Conservation (phyloP, 1,140 invertebrate genomes). For the Aphis gossypii region DNA sequence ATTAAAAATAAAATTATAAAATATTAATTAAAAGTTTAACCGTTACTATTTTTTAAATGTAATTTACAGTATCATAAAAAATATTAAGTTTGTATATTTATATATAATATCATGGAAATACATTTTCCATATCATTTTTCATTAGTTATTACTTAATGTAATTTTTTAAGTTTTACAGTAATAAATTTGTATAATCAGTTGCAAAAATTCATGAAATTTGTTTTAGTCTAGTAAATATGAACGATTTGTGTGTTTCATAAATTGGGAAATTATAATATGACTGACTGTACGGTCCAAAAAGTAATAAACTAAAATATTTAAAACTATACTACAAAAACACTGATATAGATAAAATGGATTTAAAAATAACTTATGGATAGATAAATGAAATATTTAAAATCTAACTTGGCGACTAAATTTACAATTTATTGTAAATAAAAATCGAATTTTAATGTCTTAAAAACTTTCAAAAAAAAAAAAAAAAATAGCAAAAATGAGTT, state of each 20-base stretch:
- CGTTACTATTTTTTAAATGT: background rate
- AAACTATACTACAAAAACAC: background rate
- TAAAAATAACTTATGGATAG: background rate
- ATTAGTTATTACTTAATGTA: background rate
- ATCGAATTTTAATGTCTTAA: too few species aligned
- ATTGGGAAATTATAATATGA: too few species aligned
- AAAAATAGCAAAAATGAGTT: too few species aligned
- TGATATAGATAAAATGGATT: background rate
- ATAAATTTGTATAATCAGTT: background rate
- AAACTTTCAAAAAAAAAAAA: too few species aligned
- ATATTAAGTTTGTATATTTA: background rate
- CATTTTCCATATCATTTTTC: too few species aligned
- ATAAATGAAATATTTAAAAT: background rate
- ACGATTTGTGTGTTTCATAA: too few species aligned
- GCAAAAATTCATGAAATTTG: background rate
- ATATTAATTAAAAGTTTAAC: background rate
- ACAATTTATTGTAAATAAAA: background rate
- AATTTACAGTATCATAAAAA: background rate
- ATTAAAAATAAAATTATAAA: background rate
- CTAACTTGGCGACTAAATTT: background rate
- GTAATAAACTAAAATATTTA: too few species aligned
- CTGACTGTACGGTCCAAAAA: too few species aligned
- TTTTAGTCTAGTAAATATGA: background rate
- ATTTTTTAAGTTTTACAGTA: background rate
- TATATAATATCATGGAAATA: too few species aligned